A percentile compares a stretch with the other conserved stretches of the same genome.
Evolutionary conservation across 2,888 invertebrate species (phyloP).

Genomic region (Zelleria hepariella): DNA sequence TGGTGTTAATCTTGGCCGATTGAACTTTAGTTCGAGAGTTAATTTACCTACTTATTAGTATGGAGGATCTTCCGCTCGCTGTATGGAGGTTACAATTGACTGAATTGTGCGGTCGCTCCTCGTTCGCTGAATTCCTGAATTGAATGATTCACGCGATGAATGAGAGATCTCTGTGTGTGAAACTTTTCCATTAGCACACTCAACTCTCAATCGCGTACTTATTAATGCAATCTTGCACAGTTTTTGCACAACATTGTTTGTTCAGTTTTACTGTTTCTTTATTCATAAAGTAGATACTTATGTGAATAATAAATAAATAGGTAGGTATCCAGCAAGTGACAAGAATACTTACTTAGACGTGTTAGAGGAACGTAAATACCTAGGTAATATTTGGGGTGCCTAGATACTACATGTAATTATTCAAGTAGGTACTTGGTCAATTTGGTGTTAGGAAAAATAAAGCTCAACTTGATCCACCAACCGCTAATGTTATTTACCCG

Average conservation of each 20-base stretch:
- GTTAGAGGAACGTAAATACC: too few relatives aligned
- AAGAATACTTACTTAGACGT: too few relatives aligned
- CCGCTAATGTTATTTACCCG: too few relatives aligned
- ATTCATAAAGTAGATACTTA: too few relatives aligned
- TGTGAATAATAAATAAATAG: too few relatives aligned
- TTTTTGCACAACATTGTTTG: too few relatives aligned
- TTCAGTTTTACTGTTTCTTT: too few relatives aligned
- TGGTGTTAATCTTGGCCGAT: neutral
- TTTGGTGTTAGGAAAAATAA: too few relatives aligned
- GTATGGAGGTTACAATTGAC: neutral
- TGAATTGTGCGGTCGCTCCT: neutral
- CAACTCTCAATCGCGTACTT: neutral
- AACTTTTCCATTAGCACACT: neutral
- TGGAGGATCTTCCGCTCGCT: neutral
- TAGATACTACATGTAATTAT: neutral
- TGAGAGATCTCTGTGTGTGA: neutral
- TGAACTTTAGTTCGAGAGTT: neutral
- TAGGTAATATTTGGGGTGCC: neutral
- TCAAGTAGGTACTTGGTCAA: too few relatives aligned
- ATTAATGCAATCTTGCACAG: neutral
- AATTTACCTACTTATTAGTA: too few relatives aligned
- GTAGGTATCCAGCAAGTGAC: too few relatives aligned
- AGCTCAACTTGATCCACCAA: too few relatives aligned
- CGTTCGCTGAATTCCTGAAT: neutral
- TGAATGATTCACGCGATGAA: neutral